Conservation (phyloP, 2,113 vertebrate genomes). For the Agelaius tricolor region DNA sequence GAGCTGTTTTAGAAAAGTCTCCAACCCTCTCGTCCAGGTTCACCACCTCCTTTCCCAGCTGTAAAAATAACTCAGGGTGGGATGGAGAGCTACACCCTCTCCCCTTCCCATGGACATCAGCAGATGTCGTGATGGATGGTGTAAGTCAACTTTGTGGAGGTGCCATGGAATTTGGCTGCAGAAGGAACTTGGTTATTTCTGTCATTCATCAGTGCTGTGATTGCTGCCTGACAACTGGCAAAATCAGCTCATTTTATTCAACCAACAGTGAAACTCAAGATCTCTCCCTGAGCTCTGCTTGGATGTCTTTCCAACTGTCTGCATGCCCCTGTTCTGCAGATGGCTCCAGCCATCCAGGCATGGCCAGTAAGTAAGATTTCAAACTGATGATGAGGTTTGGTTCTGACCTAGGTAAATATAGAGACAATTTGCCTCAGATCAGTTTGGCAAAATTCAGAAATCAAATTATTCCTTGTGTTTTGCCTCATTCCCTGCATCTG, state of each 20-base stretch:
- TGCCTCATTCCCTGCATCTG: neutral
- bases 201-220: slow-evolving; percentile 42
- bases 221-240: slow-evolving; percentile 45
- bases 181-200: slow-evolving; percentile 15
- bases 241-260: slow-evolving; percentile 27
- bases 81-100: neutral
- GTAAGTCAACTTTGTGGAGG: slow-evolving; percentile 35
- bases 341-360: neutral
- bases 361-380: neutral
- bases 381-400: neutral
- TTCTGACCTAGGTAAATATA: neutral
- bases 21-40: neutral
- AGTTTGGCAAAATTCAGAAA: neutral
- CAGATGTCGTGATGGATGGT: slow-evolving; percentile 36
- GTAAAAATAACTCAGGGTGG: slow-evolving; percentile 63
- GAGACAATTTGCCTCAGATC: neutral
- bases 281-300: neutral
- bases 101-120: slow-evolving; percentile 24
- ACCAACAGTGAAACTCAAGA: slow-evolving; percentile 6
- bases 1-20: slow-evolving; percentile 32
- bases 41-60: slow-evolving; percentile 32
- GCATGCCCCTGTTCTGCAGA: neutral
- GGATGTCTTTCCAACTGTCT: neutral
- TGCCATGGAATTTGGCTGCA: slow-evolving; percentile 57
- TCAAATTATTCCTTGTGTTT: neutral